Evolutionary conservation across 2,888 invertebrate genomes (phyloP), one percentile per base, ranked within the genome.

Genomic region (Autographa gamma): DNA sequence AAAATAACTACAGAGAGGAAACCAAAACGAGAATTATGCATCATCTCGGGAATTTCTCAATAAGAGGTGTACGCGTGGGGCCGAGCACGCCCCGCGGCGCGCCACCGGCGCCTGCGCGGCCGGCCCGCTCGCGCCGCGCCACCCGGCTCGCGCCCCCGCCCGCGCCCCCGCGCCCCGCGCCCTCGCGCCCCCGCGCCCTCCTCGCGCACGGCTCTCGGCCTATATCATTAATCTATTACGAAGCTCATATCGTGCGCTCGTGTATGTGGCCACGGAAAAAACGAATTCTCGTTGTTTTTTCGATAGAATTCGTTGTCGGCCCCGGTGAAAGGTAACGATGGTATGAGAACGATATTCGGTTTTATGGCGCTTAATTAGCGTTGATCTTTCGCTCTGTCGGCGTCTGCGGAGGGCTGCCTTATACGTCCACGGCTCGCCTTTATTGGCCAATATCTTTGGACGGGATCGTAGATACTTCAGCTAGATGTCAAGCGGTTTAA

Each of bases 171-270:
- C n/a, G 34, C 2, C 8, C 38, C 38, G 38, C 38, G 38, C 38
- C 88, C 84, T 80, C 85, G 86, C 88, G 81, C 83, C 73, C 84
- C 76, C 81, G 19, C 61, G 59, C 68, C 74, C 19, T 61, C 90
- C 88, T 91, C 92, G 92, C 88, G 90, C 93, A 91, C 91, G 90
- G 89, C 90, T 91, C 87, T 88, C 90, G 90, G 90, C 90, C 93
- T 90, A 90, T 94, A 94, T 94, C 95, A 95, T 95, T 95, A 94
- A 95, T 95, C 94, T 95, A 95, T 95, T 95, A 94, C 92, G 85
- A 81, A 83, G 86, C 85, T 87, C 89, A 90, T 90, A 89, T 85
- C 90, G 88, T 90, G 90, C 90, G 90, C 91, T 91, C 89, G 90
- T 89, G 91, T 88, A 90, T 89, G 89, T 90, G 90, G 87, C 88